These are phyloP conservation scores for Amblyopsis hoosieri DNA, from an alignment of 2,797 vertebrate genomes.

Conservation along the genomic window DNA sequence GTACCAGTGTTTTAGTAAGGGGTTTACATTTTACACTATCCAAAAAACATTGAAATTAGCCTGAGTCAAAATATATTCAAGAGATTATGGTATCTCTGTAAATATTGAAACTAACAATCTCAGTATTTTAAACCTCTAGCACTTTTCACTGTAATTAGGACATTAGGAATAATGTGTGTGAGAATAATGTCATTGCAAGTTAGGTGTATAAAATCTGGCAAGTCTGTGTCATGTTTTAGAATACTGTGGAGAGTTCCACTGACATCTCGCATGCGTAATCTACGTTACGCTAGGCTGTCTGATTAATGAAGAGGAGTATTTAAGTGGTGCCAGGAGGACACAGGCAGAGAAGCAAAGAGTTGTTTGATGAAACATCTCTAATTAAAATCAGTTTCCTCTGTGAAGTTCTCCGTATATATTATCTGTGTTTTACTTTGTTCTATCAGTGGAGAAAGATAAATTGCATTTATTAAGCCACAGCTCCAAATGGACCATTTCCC, in stretches of 20 bases:
- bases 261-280: conserved; percentile 23
- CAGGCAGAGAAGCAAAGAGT: conserved; percentile 28
- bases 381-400: conserved; percentile 58
- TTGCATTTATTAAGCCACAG: conserved; percentile 56
- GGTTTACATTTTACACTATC: no score
- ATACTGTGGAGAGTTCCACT: conserved; percentile 17
- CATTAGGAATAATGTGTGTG: conserved; percentile 12
- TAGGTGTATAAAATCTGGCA: conserved; percentile 14
- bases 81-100: no score
- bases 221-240: conserved; percentile 4
- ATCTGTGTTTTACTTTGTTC: conserved; percentile 45
- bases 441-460: conserved; percentile 44
- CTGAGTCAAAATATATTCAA: no score
- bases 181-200: conserved; percentile 8
- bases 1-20: no score
- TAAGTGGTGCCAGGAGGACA: conserved; percentile 40
- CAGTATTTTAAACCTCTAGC: not conserved
- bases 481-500: conserved; percentile 45
- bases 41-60: no score
- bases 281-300: conserved; percentile 21
- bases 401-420: conserved; percentile 39
- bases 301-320: conserved; percentile 50
- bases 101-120: not conserved
- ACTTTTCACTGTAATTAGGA: not conserved
- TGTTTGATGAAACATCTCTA: conserved; percentile 61